Percentiles rank a stretch among this genome's conserved stretches.
phyloP scores from a whole-genome alignment of 2,113 vertebrate genomes.

The Cairina moschata region DNA sequence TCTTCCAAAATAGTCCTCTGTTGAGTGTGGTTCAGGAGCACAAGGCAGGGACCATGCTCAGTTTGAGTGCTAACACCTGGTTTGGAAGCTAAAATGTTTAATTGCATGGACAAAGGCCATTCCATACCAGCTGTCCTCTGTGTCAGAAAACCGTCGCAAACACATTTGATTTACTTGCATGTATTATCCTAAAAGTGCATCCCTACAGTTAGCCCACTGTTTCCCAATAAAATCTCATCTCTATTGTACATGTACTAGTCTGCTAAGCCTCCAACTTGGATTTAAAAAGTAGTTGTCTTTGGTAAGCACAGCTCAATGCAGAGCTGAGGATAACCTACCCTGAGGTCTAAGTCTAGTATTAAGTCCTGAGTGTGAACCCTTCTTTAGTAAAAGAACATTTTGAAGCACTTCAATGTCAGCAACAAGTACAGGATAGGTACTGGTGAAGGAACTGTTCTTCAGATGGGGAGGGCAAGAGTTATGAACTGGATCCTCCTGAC shows the following conservation, averaged over 20 bases:
- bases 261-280: neutral
- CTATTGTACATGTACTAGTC: neutral
- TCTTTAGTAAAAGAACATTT: neutral
- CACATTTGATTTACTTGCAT: neutral
- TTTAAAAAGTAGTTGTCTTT: neutral
- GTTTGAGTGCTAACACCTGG: constrained; percentile 22
- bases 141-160: neutral
- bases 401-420: neutral
- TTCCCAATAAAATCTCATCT: neutral
- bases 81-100: constrained; percentile 2
- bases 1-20: neutral
- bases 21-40: neutral
- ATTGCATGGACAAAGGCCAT: neutral
- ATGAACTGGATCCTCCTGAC: neutral
- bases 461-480: neutral
- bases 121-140: neutral
- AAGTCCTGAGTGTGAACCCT: neutral
- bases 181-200: neutral
- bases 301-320: neutral
- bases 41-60: neutral
- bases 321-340: neutral
- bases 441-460: neutral
- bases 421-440: neutral
- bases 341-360: neutral
- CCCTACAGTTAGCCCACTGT: neutral